Base-by-base conservation (phyloP, 2,113 vertebrate species). In the Anhinga rufa region DNA sequence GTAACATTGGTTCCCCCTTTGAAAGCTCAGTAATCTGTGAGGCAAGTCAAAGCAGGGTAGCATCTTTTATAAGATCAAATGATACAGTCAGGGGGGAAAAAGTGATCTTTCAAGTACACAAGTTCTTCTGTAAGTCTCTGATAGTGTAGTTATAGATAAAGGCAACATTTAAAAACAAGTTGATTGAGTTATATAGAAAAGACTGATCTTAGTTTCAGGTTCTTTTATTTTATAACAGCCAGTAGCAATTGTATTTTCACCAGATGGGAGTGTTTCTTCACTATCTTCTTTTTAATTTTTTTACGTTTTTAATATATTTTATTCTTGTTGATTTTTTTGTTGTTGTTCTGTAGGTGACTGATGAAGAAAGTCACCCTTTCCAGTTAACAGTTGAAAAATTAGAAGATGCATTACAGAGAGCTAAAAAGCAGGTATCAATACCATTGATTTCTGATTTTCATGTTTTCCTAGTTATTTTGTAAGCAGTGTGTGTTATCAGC, bases 311-410 rank as follows among this genome's bases (percentile, higher is more conserved):
- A 21, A 17, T 49, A 22, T 46, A 19, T 90, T 82, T 69, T 69
- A 32, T 80, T 83, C 29, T 74, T 38, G 10, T 32, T 74, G 49
- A 9, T 69, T 29, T 61, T 81, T 77, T 77, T 69, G n/a, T n/a
- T n/a, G n/a, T 48, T 75, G 11, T 88, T 64, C 58, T 72, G 36
- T 48, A 96, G 81, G 48, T 90, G 74, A 74, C 90, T 86, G 89
- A 88, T 5, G 7, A 75, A 83, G 90, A 90, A 86, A 72, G 49
- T 87, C 90, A 65, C 11, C 54, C 94, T 66, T 97, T 96, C 85
- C 85, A 91, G 36, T 64, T 94, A 91, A 95, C 85, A 46, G 52
- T 1, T 87, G 87, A 92, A 96, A 96, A 97, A 96, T 88, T 91
- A 64, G 93, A 97, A 94, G 55, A 61, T 4, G 21, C 78, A 2